Evolutionary conservation across 2,797 vertebrate genomes (phyloP).

Genomic region (Eremophila alpestris): DNA sequence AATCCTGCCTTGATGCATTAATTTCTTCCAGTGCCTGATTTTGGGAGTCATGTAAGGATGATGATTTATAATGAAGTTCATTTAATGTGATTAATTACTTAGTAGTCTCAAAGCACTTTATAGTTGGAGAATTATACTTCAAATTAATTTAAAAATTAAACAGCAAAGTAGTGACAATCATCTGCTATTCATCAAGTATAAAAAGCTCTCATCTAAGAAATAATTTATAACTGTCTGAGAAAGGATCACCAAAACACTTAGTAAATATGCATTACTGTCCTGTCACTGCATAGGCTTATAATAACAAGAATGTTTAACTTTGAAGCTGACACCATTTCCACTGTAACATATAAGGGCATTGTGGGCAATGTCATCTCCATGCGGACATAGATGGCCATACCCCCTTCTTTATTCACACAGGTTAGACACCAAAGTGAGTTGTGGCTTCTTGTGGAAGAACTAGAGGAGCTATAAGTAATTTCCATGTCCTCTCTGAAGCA

Average conservation of each 20-base stretch:
- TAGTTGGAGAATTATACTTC: constrained; percentile 41
- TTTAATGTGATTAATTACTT: constrained; percentile 58
- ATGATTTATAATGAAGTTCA: constrained; percentile 51
- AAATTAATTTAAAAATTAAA: constrained; percentile 66
- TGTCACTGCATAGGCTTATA: neutral
- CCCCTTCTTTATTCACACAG: neutral
- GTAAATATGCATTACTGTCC: neutral
- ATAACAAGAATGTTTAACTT: neutral
- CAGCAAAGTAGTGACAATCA: constrained; percentile 40
- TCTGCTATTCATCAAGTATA: constrained; percentile 31
- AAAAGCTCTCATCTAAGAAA: constrained; percentile 34
- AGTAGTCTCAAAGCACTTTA: constrained; percentile 37
- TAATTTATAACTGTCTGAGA: constrained; percentile 4
- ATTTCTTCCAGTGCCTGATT: constrained; percentile 34
- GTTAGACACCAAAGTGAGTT: neutral
- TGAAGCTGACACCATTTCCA: neutral
- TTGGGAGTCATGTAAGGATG: constrained; percentile 17
- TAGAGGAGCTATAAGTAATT: neutral
- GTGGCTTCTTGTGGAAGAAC: neutral
- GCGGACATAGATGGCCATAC: neutral
- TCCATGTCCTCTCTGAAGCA: neutral
- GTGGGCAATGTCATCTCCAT: neutral
- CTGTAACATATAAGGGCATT: neutral
- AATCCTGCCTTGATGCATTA: constrained; percentile 32
- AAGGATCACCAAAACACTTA: constrained; percentile 10